These are phyloP conservation scores for Drosophila azteca DNA, from an alignment of 1,140 invertebrate species.

Conservation along the genomic window DNA sequence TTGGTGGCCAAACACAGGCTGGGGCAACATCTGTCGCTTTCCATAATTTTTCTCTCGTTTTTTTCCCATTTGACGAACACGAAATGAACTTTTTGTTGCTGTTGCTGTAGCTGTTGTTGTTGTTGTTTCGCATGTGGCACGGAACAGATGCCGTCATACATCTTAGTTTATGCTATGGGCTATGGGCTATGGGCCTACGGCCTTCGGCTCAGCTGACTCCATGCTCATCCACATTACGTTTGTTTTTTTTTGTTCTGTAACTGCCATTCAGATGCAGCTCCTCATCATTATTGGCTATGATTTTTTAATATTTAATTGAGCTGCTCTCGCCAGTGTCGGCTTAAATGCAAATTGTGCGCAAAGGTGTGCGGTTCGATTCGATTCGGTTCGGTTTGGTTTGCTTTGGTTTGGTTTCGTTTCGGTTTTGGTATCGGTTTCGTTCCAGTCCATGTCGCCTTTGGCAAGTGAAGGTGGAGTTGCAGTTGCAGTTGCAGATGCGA, in stretches of 20 bases:
- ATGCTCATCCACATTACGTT: no score
- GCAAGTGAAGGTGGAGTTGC: slow-evolving; percentile 10
- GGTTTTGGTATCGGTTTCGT: background rate
- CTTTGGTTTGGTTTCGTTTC: slow-evolving; percentile 8
- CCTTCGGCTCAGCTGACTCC: slow-evolving; percentile 6
- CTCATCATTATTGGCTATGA: slow-evolving; percentile 60
- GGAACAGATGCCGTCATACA: slow-evolving; percentile 35
- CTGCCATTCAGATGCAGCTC: background rate
- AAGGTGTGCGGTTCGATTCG: slow-evolving; percentile 72
- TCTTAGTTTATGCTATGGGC: slow-evolving; percentile 52
- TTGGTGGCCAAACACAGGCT: slow-evolving; percentile 76
- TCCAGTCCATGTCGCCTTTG: slow-evolving; percentile 1
- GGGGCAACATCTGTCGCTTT: slow-evolving; percentile 66
- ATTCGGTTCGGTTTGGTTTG: slow-evolving; percentile 18
- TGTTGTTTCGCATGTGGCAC: slow-evolving; percentile 13
- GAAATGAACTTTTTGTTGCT: slow-evolving; percentile 25
- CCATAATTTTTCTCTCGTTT: slow-evolving; percentile 54
- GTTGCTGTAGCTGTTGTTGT: slow-evolving; percentile 8
- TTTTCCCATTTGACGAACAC: slow-evolving; percentile 36
- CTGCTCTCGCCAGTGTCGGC: slow-evolving; percentile 51
- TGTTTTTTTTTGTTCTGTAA: no score
- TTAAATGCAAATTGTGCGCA: slow-evolving; percentile 74
- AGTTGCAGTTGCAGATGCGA: background rate
- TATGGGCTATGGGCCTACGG: background rate
- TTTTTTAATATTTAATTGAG: slow-evolving; percentile 83